A percentile compares a stretch with the other conserved stretches of the same genome.
phyloP scores from a whole-genome alignment of 2,113 vertebrate genomes.

The Sarotherodon lohbergeri region DNA sequence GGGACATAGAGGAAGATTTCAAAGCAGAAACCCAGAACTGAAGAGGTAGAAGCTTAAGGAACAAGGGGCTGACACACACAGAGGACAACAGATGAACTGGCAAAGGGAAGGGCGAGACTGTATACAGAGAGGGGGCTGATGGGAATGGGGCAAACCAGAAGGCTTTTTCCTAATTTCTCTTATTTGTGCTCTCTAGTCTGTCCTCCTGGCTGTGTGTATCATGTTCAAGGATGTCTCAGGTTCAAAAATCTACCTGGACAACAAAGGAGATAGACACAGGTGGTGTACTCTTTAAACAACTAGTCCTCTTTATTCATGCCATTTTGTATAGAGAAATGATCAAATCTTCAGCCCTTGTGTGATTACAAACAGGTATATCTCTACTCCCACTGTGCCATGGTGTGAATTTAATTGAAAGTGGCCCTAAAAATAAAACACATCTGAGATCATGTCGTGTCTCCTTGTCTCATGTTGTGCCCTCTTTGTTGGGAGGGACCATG shows the following conservation, averaged over 20 bases:
- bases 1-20: not conserved
- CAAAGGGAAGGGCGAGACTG: not conserved
- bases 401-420: not conserved
- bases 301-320: not conserved
- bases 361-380: not conserved
- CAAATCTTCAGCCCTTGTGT: not conserved
- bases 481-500: not conserved
- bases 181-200: not conserved
- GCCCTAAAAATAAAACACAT: not conserved
- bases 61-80: not conserved
- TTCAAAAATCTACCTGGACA: not conserved
- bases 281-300: not conserved
- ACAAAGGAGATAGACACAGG: not conserved
- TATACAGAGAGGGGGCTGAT: not conserved
- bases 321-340: not conserved
- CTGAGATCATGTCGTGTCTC: not conserved
- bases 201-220: not conserved
- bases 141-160: not conserved
- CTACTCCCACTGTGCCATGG: not conserved
- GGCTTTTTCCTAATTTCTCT: not conserved
- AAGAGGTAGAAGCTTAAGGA: not conserved
- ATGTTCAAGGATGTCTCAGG: not conserved
- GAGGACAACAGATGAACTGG: not conserved
- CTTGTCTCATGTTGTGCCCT: not conserved
- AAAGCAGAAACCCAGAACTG: not conserved